These are phyloP conservation scores for Aplocera efformata DNA, from an alignment of 2,888 invertebrate genomes.

Conservation along the genomic window DNA sequence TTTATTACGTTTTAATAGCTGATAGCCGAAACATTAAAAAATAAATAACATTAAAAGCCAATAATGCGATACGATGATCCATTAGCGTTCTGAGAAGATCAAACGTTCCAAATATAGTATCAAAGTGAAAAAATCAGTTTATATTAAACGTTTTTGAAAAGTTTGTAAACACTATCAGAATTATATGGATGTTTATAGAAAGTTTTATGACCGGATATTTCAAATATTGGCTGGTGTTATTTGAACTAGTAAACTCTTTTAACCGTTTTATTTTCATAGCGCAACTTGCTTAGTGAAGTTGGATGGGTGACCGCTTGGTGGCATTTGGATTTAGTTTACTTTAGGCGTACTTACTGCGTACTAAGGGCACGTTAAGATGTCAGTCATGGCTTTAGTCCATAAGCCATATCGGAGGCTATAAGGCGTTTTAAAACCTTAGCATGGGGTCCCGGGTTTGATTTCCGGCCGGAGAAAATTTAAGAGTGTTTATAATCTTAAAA, in stretches of 20 bases:
- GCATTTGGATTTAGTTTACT: too few relatives aligned
- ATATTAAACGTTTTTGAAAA: conserved; percentile 60
- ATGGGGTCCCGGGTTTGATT: too few relatives aligned
- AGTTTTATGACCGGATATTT: conserved; percentile 43
- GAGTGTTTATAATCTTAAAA: too few relatives aligned
- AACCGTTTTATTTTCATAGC: too few relatives aligned
- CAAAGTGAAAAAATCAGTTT: conserved; percentile 45
- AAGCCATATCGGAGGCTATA: too few relatives aligned
- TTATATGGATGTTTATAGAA: conserved; percentile 39
- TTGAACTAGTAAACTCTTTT: neutral
- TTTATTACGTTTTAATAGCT: conserved; percentile 5
- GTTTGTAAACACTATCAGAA: conserved; percentile 53
- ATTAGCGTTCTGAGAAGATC: conserved; percentile 47
- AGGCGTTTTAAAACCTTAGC: too few relatives aligned
- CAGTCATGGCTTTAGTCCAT: too few relatives aligned
- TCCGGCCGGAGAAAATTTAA: too few relatives aligned
- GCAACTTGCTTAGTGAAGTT: too few relatives aligned
- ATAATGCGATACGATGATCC: conserved; percentile 46
- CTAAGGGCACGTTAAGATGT: too few relatives aligned
- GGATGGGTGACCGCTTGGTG: too few relatives aligned
- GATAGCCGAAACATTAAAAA: conserved; percentile 12
- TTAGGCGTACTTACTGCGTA: too few relatives aligned
- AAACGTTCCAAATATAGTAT: conserved; percentile 59
- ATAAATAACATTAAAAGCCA: conserved; percentile 29
- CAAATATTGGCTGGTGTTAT: conserved; percentile 15